Percentiles rank a stretch among this genome's conserved stretches.
Conservation (phyloP, 2,888 invertebrate species). For the Melanargia galathea region DNA sequence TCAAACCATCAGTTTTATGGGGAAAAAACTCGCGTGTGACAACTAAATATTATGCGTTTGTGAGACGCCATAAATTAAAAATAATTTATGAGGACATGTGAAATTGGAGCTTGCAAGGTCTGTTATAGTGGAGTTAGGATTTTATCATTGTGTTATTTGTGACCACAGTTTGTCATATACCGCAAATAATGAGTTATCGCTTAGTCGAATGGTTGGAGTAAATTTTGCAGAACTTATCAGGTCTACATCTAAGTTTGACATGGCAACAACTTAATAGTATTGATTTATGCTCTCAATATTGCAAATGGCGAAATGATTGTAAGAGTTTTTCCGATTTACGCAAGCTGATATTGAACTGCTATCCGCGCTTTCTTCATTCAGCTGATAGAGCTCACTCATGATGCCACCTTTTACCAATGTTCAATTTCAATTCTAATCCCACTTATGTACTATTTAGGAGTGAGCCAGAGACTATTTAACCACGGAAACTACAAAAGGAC, state of each 20-base stretch:
- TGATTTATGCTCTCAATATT: too few relatives aligned
- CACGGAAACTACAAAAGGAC: neutral
- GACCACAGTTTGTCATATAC: neutral
- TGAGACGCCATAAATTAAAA: neutral
- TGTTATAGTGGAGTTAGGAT: neutral
- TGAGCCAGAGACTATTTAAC: neutral
- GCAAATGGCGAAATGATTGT: too few relatives aligned
- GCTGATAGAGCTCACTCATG: neutral
- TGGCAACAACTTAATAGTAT: too few relatives aligned
- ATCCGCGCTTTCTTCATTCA: neutral
- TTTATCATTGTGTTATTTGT: neutral
- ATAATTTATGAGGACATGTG: neutral
- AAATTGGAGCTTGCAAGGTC: neutral
- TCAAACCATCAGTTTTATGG: constrained; percentile 32
- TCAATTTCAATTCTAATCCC: too few relatives aligned
- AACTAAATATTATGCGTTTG: constrained; percentile 20
- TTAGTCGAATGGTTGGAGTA: too few relatives aligned
- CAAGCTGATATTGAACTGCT: neutral
- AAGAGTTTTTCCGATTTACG: too few relatives aligned
- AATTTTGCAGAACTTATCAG: too few relatives aligned
- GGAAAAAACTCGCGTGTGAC: constrained; percentile 31
- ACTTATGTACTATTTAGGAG: neutral
- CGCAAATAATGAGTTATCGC: too few relatives aligned
- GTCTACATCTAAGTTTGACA: too few relatives aligned
- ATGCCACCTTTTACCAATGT: too few relatives aligned